These are phyloP conservation scores for Emydoidea blandingii DNA, from an alignment of 2,797 vertebrate species.

Conservation along the genomic window DNA sequence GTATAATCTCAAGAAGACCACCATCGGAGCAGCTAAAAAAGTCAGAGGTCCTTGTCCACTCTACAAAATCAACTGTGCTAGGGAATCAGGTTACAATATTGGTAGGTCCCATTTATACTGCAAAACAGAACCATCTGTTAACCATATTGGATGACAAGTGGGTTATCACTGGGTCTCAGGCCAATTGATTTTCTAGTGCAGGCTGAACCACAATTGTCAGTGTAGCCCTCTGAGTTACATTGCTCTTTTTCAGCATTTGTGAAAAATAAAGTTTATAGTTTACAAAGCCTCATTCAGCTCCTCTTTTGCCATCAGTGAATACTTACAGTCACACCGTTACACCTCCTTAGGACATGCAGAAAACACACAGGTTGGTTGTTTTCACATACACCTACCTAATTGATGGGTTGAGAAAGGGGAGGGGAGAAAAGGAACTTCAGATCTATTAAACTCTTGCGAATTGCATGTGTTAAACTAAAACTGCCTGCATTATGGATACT, in stretches of 20 bases:
- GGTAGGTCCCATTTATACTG: neutral
- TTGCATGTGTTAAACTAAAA: constrained; percentile 48
- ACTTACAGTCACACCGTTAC: constrained; percentile 11
- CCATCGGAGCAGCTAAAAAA: neutral
- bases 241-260: constrained; percentile 8
- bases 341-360: constrained; percentile 62
- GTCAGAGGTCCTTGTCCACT: neutral
- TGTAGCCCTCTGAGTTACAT: neutral
- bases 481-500: constrained; percentile 51
- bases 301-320: constrained; percentile 30
- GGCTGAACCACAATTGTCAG: neutral
- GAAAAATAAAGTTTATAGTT: constrained; percentile 15
- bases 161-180: neutral
- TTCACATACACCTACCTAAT: constrained; percentile 71
- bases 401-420: constrained; percentile 68
- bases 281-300: constrained; percentile 36
- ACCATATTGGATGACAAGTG: neutral
- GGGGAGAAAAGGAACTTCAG: constrained; percentile 51
- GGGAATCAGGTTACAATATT: neutral
- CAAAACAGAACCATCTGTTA: neutral
- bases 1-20: neutral
- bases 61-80: neutral
- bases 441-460: constrained; percentile 59
- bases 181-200: neutral
- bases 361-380: constrained; percentile 75